Base-by-base conservation (phyloP, 1,140 invertebrate genomes). In the Colletes latitarsis region DNA sequence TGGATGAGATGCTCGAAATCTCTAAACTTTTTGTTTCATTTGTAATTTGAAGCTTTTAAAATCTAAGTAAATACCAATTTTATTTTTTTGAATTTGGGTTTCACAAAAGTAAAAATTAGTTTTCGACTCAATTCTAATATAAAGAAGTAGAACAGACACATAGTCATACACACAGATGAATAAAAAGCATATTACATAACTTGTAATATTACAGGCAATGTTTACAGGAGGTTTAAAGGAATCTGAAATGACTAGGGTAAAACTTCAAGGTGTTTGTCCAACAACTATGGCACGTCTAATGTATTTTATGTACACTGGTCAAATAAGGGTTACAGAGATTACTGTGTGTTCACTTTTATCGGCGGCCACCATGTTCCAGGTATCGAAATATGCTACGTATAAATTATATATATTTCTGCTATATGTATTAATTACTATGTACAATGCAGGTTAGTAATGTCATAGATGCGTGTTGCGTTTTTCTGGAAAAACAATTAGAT, bases 301-400 rank as follows among this genome's bases (percentile, higher is more conserved):
- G 62, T 96, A 96, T 91, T 98, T 98, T 90, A 98, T 98, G 95
- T 98, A 98, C 91, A 98, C 97, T 12, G 97, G 97, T 62, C 96
- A 97, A 91, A 97, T 98, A 79, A 94, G 96, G 72, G 96, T 98
- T 21, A 98, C 97, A n/a, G 97, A 98, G 94, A 95, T 96, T 77
- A 98, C 97, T 30, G 97, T 98, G 6, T 98, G 98, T 92, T 96
- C 97, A 82, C 93, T 98, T 41, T 94, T 99, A 83, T 97, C 98
- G 6, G 98, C 98, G 46, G 98, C 98, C 41, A 98, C 97, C 19
- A 98, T 98, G 98, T 97, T 98, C 91, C 98, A 98, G 94, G 97
- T 97, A 93, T 75, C 88, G 90, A 85, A 63, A 70, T 72, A 14
- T 53, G 0, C 52, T 9, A 0, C 49, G 10, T 49, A 12, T 49